Evolutionary conservation across 1,140 invertebrate species (phyloP), one percentile per base, ranked within the genome.

Genomic region (Drosophila sulfurigaster): DNA sequence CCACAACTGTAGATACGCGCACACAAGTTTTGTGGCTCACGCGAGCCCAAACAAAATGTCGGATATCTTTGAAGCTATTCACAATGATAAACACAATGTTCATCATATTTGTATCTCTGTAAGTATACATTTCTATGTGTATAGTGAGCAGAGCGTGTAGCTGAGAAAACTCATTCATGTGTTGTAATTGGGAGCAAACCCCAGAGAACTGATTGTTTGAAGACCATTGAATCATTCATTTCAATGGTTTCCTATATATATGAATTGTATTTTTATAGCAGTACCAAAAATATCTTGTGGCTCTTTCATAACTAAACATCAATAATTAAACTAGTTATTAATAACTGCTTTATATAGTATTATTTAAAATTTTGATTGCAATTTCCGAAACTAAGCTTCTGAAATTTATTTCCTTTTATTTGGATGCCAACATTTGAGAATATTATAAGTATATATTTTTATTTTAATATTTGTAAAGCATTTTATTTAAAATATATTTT

Each of bases 41-140:
- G 82, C 82, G 82, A 88, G 49, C 71, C 51, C n/a, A 65, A 74
- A 86, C 68, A 87, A 87, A 87, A 87, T 87, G 82, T 88, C 82
- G 82, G 82, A 80, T 75, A 46, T 80, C 80, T 87, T 87, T 87
- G 80, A 88, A 78, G 77, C 74, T 76, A 54, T 38, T 16, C 41
- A 74, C 65, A 69, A 62, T 69, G 49, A 41, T 58, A 65, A 74
- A 75, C 64, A 56, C 45, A 58, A n/a, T 45, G 41, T 51, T 16
- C 38, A 25, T 52, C 15, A 25, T 25, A 25, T 28, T 25, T 16
- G 13, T 46, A 56, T 41, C 15, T 25, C 52, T 32, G 46, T 64
- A 74, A 28, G 25, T 69, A 65, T 45, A 69, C 51, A 32, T 30
- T 48, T 45, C n/a, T 16, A 28, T 46, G 46, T 73, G 28, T 64